These are phyloP conservation scores for Hormiphora californensis DNA, from an alignment of 37 sponge, comb jelly and placozoan genomes.

Conservation along the genomic window DNA sequence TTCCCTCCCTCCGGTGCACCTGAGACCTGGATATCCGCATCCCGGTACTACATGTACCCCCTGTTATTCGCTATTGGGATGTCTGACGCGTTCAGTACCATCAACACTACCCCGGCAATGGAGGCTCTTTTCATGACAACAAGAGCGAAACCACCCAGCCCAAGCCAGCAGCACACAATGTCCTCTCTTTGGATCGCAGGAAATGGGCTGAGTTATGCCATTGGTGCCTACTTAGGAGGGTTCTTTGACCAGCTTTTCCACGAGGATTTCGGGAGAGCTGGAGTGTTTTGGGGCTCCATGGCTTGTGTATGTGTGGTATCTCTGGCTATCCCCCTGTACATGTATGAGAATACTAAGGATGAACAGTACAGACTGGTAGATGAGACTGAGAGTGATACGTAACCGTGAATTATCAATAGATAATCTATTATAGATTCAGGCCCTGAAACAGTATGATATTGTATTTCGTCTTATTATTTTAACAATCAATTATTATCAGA, in stretches of 20 bases:
- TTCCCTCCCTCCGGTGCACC: conserved; percentile 37
- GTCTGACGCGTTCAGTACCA: conserved; percentile 47
- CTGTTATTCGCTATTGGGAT: conserved; percentile 4
- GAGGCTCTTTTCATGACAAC: not conserved
- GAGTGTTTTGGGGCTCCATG: conserved; percentile 15
- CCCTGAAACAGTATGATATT: no score
- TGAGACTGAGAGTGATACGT: no score
- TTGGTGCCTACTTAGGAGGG: conserved; percentile 42
- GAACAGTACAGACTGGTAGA: conserved; percentile 12
- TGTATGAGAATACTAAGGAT: not conserved
- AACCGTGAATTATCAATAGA: no score
- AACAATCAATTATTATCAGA: no score
- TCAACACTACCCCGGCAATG: conserved; percentile 51
- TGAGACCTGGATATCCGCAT: not conserved
- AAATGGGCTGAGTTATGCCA: conserved; percentile 11
- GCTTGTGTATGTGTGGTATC: conserved; percentile 13
- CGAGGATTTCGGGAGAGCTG: conserved; percentile 12
- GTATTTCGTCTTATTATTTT: no score
- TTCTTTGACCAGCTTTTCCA: conserved; percentile 28
- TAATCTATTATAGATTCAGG: no score
- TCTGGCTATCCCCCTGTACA: not conserved
- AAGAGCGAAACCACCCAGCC: not conserved
- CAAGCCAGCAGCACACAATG: conserved; percentile 41
- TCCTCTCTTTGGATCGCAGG: conserved; percentile 55
- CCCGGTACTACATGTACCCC: not conserved